A percentile compares a stretch with the other conserved stretches of the same genome.
Evolutionary conservation across 1,140 invertebrate genomes (phyloP).

Genomic region (Drosophila rufa): DNA sequence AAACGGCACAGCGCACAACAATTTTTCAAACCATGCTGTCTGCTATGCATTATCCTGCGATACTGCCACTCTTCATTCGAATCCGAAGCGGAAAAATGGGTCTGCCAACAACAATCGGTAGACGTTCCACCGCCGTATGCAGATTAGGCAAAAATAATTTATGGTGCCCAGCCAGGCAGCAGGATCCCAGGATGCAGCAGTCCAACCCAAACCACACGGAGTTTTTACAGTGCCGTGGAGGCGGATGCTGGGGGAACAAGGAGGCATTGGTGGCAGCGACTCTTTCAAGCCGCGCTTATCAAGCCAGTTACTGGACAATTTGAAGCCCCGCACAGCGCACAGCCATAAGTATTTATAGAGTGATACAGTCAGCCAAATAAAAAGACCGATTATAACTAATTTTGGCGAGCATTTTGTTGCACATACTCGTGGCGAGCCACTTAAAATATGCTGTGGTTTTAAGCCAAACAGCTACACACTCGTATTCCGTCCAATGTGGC

Average conservation of each 20-base stretch:
- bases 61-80: background rate
- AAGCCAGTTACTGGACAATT: constrained; percentile 72
- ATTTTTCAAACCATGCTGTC: too few relatives aligned
- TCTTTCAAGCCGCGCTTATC: constrained; percentile 60
- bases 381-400: constrained; percentile 56
- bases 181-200: constrained; percentile 19
- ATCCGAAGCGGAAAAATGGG: constrained; percentile 8
- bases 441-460: constrained; percentile 48
- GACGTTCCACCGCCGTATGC: constrained; percentile 58
- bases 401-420: constrained; percentile 19
- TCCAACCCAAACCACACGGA: background rate
- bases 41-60: too few relatives aligned
- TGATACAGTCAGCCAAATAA: constrained; percentile 15
- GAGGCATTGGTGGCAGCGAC: constrained; percentile 11
- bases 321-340: constrained; percentile 27
- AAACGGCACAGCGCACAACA: background rate
- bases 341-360: constrained; percentile 6
- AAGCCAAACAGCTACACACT: constrained; percentile 5
- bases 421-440: constrained; percentile 39
- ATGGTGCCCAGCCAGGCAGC: constrained; percentile 59
- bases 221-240: constrained; percentile 25
- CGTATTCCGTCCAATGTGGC: background rate
- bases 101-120: constrained; percentile 14
- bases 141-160: constrained; percentile 77
- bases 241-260: background rate